phyloP scores from a whole-genome alignment of 2,113 vertebrate genomes.

The Nothoprocta pentlandii region DNA sequence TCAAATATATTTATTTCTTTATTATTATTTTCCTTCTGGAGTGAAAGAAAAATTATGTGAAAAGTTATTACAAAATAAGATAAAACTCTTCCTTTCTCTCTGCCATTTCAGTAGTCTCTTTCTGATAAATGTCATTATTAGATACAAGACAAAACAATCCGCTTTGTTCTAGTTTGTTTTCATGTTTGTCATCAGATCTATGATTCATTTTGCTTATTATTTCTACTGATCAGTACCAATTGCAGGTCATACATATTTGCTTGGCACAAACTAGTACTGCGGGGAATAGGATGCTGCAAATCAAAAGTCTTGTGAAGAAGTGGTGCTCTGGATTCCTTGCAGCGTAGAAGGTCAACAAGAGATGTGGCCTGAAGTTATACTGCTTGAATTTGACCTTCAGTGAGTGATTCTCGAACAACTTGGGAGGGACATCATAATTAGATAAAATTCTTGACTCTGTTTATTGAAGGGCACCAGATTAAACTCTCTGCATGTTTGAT shows the following conservation, averaged over 20 bases:
- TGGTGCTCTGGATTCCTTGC: background rate
- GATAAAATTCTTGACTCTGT: conserved; percentile 44
- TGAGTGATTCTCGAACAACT: conserved; percentile 28
- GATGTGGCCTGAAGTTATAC: conserved; percentile 24
- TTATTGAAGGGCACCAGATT: conserved; percentile 54
- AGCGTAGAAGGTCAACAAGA: conserved; percentile 14
- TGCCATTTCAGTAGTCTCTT: background rate
- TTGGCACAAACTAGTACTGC: background rate
- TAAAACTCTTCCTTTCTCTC: background rate
- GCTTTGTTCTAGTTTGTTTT: background rate
- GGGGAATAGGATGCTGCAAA: conserved; percentile 43
- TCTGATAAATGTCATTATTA: conserved; percentile 1
- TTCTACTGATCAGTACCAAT: background rate
- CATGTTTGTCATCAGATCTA: background rate
- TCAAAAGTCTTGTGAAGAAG: conserved; percentile 38
- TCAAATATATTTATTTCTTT: background rate
- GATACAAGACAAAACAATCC: background rate
- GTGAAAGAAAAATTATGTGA: conserved; percentile 15
- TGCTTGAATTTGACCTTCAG: conserved; percentile 65
- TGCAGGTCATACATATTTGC: background rate
- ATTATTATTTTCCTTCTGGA: background rate
- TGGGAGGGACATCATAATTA: conserved; percentile 66
- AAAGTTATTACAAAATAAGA: background rate
- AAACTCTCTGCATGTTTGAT: conserved; percentile 61
- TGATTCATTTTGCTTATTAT: background rate